Percentiles rank a stretch among this genome's conserved stretches.
Evolutionary conservation across 2,113 vertebrate genomes (phyloP).

Genomic region (Grantiella picta): DNA sequence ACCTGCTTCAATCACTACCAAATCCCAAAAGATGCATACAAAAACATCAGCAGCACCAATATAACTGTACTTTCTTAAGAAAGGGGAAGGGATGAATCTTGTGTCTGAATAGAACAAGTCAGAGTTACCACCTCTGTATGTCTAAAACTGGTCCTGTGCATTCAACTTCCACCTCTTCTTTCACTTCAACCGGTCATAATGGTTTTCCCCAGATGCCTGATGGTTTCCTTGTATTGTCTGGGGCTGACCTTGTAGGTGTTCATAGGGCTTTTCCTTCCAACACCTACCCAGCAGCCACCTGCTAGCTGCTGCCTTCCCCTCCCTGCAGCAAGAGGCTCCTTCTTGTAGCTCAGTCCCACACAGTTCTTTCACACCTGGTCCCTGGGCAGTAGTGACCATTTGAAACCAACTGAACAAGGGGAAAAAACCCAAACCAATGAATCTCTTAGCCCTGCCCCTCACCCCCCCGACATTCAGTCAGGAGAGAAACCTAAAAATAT

Average conservation of each 20-base stretch:
- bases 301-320: not conserved
- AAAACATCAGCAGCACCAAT: not conserved
- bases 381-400: not conserved
- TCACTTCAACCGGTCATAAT: not conserved
- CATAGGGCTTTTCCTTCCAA: not conserved
- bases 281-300: not conserved
- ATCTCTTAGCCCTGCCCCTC: not conserved
- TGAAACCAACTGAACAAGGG: not conserved
- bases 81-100: not conserved
- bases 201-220: not conserved
- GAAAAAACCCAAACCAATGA: not conserved
- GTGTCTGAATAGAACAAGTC: not conserved
- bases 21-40: not conserved
- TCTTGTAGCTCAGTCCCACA: not conserved
- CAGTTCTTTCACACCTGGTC: not conserved
- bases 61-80: not conserved
- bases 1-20: not conserved
- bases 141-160: not conserved
- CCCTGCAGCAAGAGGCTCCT: not conserved
- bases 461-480: not conserved
- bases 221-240: not conserved
- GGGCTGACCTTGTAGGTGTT: accelerated
- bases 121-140: not conserved
- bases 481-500: not conserved
- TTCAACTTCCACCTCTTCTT: not conserved